A percentile compares a stretch with the other conserved stretches of the same genome.
phyloP scores from a whole-genome alignment of 2,797 vertebrate species.

The Argya squamiceps region DNA sequence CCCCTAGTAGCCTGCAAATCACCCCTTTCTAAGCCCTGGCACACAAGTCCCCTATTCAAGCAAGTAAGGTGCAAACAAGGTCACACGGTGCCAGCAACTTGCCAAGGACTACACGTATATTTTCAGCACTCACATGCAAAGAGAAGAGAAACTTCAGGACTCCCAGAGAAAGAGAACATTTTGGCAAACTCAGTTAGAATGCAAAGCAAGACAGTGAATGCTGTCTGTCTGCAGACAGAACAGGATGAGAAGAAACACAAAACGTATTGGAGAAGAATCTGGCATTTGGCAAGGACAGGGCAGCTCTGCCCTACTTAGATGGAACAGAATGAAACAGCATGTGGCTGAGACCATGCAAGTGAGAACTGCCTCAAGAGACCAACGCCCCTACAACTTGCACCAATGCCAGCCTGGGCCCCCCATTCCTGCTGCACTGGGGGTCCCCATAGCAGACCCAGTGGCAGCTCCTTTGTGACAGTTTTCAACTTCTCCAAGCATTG shows the following conservation, averaged over 20 bases:
- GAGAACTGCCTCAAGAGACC: neutral
- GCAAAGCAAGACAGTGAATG: neutral
- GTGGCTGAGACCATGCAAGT: neutral
- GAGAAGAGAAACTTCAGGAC: neutral
- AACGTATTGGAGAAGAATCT: neutral
- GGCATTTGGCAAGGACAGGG: neutral
- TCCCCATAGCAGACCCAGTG: neutral
- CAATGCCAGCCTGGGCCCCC: neutral
- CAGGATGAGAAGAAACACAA: neutral
- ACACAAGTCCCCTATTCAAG: constrained; percentile 55
- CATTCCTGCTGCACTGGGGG: neutral
- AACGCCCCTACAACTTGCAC: neutral
- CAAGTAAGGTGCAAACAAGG: constrained; percentile 55
- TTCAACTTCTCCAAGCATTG: neutral
- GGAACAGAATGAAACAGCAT: neutral
- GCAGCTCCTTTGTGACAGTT: neutral
- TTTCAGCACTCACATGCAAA: neutral
- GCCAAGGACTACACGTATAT: neutral
- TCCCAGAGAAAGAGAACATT: neutral
- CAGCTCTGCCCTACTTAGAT: neutral
- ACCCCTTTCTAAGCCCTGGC: constrained; percentile 28
- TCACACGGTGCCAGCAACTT: constrained; percentile 11
- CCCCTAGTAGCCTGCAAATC: constrained; percentile 46
- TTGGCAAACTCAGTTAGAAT: neutral
- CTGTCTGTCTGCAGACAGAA: neutral